phyloP scores from a whole-genome alignment of 2,113 vertebrate species.

The Ptyas mucosa region DNA sequence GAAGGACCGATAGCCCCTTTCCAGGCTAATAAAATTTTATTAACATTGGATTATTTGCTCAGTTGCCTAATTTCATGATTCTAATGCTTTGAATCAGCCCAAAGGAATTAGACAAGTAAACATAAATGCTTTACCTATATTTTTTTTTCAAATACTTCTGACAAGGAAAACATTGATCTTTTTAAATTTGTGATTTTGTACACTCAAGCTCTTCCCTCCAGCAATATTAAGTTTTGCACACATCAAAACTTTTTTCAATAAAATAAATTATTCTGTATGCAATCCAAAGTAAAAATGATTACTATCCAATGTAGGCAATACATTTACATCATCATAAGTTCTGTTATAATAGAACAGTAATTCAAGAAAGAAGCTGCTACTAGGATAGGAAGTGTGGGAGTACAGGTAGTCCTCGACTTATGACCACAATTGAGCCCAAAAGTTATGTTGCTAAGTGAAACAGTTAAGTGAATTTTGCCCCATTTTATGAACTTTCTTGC shows the following conservation, averaged over 20 bases:
- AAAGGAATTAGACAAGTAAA: background rate
- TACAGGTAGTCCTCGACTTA: background rate
- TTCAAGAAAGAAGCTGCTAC: background rate
- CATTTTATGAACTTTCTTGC: no score
- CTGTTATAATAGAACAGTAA: background rate
- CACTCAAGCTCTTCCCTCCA: background rate
- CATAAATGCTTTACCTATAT: background rate
- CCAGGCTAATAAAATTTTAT: background rate
- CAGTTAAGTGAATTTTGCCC: no score
- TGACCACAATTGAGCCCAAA: background rate
- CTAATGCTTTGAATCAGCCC: background rate
- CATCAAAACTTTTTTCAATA: background rate
- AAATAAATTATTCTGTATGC: background rate
- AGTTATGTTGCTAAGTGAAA: background rate
- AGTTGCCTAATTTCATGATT: background rate
- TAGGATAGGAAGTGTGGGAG: background rate
- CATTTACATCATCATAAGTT: background rate
- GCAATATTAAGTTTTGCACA: background rate
- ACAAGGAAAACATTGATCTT: background rate
- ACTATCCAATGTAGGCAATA: background rate
- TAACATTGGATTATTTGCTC: no score
- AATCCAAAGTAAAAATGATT: background rate
- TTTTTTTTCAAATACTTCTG: background rate
- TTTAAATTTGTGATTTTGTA: background rate
- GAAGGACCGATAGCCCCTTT: background rate